Percentiles rank a stretch among this genome's conserved stretches.
These are phyloP conservation scores for Pampusana beccarii DNA, from an alignment of 2,113 vertebrate species.

Conservation along the genomic window DNA sequence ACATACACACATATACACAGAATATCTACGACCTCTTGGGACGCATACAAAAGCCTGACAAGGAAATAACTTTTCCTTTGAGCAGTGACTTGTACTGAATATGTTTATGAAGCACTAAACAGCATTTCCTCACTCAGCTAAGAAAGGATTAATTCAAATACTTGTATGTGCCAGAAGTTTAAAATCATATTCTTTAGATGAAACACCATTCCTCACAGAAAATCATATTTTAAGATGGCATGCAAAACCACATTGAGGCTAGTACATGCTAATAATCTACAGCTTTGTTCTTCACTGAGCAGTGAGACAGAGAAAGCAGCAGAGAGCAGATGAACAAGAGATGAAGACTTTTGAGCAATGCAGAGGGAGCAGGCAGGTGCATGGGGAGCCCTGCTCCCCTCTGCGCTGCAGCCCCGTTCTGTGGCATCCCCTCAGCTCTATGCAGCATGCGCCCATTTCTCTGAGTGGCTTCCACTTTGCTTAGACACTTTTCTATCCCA, in stretches of 20 bases:
- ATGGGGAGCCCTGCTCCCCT: fast-evolving
- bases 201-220: not conserved
- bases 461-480: not conserved
- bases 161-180: not conserved
- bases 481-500: not conserved
- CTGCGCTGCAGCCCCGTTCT: fast-evolving
- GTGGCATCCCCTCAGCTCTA: not conserved
- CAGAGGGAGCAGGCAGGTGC: not conserved
- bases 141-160: not conserved
- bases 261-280: not conserved
- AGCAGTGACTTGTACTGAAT: not conserved
- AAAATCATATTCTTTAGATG: not conserved
- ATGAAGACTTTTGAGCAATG: not conserved
- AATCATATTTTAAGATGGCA: not conserved
- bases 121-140: not conserved
- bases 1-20: too few species aligned
- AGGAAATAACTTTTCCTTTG: not conserved
- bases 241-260: not conserved
- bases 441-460: not conserved
- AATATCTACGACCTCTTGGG: not conserved
- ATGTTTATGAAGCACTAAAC: not conserved
- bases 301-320: not conserved
- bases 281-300: not conserved
- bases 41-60: not conserved
- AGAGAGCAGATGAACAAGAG: not conserved